Evolutionary conservation across 2,888 invertebrate genomes (phyloP), one percentile per base, ranked within the genome.

Genomic region (Atethmia centrago): DNA sequence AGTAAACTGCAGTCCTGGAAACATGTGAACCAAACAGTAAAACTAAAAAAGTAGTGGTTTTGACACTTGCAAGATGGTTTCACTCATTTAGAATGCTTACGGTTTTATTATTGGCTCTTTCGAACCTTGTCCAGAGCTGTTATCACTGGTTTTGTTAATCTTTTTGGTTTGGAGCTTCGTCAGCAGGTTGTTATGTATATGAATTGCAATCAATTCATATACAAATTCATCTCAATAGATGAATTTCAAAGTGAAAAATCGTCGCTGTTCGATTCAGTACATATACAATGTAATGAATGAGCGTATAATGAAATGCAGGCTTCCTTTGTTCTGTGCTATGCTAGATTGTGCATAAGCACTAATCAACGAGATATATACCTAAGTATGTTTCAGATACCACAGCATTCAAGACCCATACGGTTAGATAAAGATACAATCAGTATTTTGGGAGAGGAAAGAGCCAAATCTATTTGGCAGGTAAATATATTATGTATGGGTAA

Each of bases 391-490:
- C 25, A 74, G 16, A 9, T 12, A n/a, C 10, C 10, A 16, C 16
- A 59, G 36, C 40, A 61, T 61, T 36, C 16, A 40, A 49, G 12
- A 53, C n/a, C n/a, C 19, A 59, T 47, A 28, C n/a, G n/a, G 4
- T 36, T 2, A n/a, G n/a, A n/a, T n/a, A n/a, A n/a, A 31, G 53
- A 64, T 71, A 40, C 51, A 28, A 59, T 62, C 36, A 51, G 71
- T n/a, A 14, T n/a, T 69, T 62, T 55, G 31, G 21, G 14, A 42
- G 49, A 62, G 42, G 16, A 31, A 19, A 28, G 77, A 49, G 76
- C 62, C 77, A 76, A 77, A 71, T 51, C 31, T 51, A 36, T 62
- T 71, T 62, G 62, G 49, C 49, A 71, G 49, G 31, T 49, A 25
- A n/a, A 45, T 49, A 53, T n/a, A n/a, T n/a, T n/a, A n/a, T 45